Percentiles rank a stretch among this genome's conserved stretches.
These are phyloP conservation scores for Leucoraja erinaceus DNA, from an alignment of 2,113 vertebrate species.

Conservation along the genomic window DNA sequence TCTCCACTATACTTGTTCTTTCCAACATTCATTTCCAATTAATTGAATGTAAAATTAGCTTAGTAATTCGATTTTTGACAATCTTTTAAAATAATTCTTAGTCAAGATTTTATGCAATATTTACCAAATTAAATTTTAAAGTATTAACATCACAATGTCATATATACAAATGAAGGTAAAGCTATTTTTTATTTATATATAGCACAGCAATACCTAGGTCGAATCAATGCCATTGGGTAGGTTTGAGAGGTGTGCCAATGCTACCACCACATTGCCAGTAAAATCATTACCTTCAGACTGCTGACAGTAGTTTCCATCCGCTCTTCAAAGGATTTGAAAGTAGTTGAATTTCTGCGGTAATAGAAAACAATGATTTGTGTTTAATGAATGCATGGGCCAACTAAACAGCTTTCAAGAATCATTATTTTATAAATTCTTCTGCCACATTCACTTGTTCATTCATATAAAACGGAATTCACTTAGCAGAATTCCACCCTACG, in stretches of 20 bases:
- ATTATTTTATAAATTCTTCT: not conserved
- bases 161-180: not conserved
- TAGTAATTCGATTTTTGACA: not conserved
- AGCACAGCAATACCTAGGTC: not conserved
- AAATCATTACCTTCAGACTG: conserved; percentile 76
- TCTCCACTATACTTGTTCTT: no score
- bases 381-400: no score
- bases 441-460: not conserved
- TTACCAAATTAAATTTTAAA: no score
- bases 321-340: conserved; percentile 95
- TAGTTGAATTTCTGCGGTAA: conserved; percentile 81
- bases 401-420: not conserved
- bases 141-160: not conserved
- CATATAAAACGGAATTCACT: not conserved
- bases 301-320: conserved; percentile 92
- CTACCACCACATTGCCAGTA: not conserved
- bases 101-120: not conserved
- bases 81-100: not conserved
- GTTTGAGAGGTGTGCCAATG: not conserved
- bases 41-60: not conserved
- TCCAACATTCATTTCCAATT: not conserved
- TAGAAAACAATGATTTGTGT: not conserved
- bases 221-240: not conserved
- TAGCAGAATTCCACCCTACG: not conserved
- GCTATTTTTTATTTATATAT: no score